These are phyloP conservation scores for Ladona fulva DNA, from an alignment of 1,140 invertebrate species.

Conservation along the genomic window DNA sequence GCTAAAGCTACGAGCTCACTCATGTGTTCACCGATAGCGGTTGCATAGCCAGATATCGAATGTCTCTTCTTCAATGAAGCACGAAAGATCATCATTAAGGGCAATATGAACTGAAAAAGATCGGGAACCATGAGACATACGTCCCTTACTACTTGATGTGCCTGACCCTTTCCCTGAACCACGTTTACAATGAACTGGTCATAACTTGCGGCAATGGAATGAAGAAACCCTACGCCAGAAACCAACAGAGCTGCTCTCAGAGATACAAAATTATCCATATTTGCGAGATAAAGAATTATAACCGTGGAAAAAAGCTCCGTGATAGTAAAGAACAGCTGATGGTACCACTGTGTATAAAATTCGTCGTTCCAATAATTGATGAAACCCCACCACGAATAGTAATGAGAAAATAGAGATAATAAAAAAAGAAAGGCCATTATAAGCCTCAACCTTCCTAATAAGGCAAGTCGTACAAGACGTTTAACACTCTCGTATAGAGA, in stretches of 20 bases:
- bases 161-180: slow-evolving; percentile 33
- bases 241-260: neutral
- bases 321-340: slow-evolving; percentile 64
- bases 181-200: slow-evolving; percentile 48
- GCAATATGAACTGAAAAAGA: slow-evolving; percentile 53
- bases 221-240: slow-evolving; percentile 52
- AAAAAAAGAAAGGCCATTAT: slow-evolving; percentile 63
- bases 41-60: neutral
- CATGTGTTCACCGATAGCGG: no score
- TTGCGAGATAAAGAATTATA: slow-evolving; percentile 37
- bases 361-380: slow-evolving; percentile 81
- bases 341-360: slow-evolving; percentile 65
- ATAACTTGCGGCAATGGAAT: slow-evolving; percentile 59
- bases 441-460: slow-evolving; percentile 45
- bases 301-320: slow-evolving; percentile 64
- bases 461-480: slow-evolving; percentile 47
- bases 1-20: no score
- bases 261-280: neutral
- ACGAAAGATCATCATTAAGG: slow-evolving; percentile 30
- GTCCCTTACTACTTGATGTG: slow-evolving; percentile 52
- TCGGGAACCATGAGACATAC: slow-evolving; percentile 68
- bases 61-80: neutral
- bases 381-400: slow-evolving; percentile 76
- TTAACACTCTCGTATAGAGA: slow-evolving; percentile 62
- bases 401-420: slow-evolving; percentile 66